Conservation (phyloP, 1,140 invertebrate species). For the Coelopa frigida region DNA sequence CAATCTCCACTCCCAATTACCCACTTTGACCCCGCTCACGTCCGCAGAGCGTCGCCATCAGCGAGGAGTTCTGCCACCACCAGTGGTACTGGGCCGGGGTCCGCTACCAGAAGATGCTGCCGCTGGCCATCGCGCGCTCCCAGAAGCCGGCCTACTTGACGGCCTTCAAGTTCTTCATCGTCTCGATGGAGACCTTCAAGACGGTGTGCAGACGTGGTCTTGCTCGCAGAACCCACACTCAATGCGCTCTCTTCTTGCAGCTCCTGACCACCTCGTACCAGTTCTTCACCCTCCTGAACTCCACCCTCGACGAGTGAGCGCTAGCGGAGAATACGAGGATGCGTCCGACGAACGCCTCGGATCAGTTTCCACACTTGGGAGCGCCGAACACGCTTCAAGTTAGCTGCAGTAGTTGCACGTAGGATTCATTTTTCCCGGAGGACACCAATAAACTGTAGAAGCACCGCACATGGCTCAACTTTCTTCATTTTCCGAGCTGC, state of each 20-base stretch:
- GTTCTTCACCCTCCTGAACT: background rate
- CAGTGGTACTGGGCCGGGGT: background rate
- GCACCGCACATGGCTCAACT: too few relatives aligned
- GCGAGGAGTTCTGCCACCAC: background rate
- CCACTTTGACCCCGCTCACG: too few relatives aligned
- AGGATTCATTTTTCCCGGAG: too few relatives aligned
- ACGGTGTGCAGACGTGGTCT: background rate
- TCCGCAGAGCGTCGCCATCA: background rate
- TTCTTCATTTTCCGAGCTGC: too few relatives aligned
- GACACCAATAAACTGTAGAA: too few relatives aligned
- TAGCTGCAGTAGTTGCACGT: too few relatives aligned
- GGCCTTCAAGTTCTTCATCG: background rate
- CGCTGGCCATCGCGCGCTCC: background rate
- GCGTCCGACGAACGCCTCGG: too few relatives aligned
- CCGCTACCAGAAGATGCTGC: background rate
- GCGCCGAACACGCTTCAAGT: too few relatives aligned
- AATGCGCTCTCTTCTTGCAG: slow-evolving; percentile 26
- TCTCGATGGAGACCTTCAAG: background rate
- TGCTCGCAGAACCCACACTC: background rate
- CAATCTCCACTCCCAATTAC: too few relatives aligned
- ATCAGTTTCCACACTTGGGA: too few relatives aligned
- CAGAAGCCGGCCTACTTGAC: background rate
- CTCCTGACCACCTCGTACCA: slow-evolving; percentile 39
- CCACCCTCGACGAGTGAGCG: too few relatives aligned
- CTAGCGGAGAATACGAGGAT: too few relatives aligned